phyloP scores from a whole-genome alignment of 2,888 invertebrate species.

The Pterostichus niger region DNA sequence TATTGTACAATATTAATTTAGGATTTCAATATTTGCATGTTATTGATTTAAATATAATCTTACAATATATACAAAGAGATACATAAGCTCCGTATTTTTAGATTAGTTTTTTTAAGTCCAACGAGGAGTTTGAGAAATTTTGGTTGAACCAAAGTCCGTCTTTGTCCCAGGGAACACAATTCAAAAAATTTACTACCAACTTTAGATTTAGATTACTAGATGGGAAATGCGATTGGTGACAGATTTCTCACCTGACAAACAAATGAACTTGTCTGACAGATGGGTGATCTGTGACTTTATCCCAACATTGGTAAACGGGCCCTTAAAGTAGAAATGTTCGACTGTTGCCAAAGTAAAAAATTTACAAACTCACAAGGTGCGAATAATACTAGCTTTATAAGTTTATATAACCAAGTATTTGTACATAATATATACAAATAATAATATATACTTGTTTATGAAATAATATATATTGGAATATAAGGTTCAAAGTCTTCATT shows the following conservation, averaged over 20 bases:
- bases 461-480: slow-evolving; percentile 46
- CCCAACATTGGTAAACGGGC: too few species aligned
- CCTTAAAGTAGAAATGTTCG: slow-evolving; percentile 15
- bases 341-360: slow-evolving; percentile 44
- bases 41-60: slow-evolving; percentile 45
- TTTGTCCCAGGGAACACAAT: slow-evolving; percentile 58
- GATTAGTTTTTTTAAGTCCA: slow-evolving; percentile 53
- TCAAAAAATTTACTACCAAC: slow-evolving; percentile 55
- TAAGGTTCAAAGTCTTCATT: not conserved
- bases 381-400: slow-evolving; percentile 55
- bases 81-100: slow-evolving; percentile 41
- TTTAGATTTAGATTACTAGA: slow-evolving; percentile 24
- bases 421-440: slow-evolving; percentile 54
- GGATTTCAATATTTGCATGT: slow-evolving; percentile 59
- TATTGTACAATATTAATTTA: slow-evolving; percentile 60
- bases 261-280: too few species aligned
- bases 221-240: slow-evolving; percentile 18
- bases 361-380: slow-evolving; percentile 54
- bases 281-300: too few species aligned
- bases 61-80: slow-evolving; percentile 40
- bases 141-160: slow-evolving; percentile 58
- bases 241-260: too few species aligned
- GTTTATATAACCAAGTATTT: slow-evolving; percentile 51
- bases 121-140: slow-evolving; percentile 47
- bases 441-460: slow-evolving; percentile 47